phyloP scores from a whole-genome alignment of 2,888 invertebrate genomes.

The Habroteleia sp. region DNA sequence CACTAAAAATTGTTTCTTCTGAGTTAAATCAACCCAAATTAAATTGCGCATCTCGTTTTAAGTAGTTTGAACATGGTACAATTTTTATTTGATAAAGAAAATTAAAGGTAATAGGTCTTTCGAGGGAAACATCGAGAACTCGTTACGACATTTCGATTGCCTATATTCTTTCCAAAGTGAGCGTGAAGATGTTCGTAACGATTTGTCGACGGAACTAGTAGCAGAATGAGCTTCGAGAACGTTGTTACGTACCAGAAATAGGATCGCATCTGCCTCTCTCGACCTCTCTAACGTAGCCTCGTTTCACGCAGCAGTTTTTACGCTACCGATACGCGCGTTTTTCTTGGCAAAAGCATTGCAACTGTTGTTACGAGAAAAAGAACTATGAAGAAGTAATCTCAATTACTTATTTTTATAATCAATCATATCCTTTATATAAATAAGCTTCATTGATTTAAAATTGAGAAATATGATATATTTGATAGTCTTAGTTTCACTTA shows the following conservation, averaged over 20 bases:
- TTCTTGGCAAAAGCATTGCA: conserved; percentile 39
- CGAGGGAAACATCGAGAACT: conserved; percentile 44
- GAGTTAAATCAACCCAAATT: conserved; percentile 32
- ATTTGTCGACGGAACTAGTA: conserved; percentile 63
- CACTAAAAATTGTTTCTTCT: too few relatives aligned
- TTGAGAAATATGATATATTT: too few relatives aligned
- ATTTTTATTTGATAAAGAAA: conserved; percentile 55
- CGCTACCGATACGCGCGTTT: conserved; percentile 45
- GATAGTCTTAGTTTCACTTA: conserved; percentile 6
- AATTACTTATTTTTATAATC: too few relatives aligned
- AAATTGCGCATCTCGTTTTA: conserved; percentile 27
- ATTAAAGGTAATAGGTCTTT: conserved; percentile 51
- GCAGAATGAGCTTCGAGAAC: conserved; percentile 57
- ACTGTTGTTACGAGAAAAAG: conserved; percentile 38
- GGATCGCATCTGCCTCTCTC: conserved; percentile 60
- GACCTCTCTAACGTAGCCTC: conserved; percentile 42
- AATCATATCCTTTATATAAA: too few relatives aligned
- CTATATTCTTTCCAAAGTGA: conserved; percentile 62
- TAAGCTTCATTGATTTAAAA: too few relatives aligned
- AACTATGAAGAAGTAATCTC: too few relatives aligned
- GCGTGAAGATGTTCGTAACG: conserved; percentile 63
- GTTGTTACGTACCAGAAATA: conserved; percentile 64
- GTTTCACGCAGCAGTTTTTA: conserved; percentile 49
- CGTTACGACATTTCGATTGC: conserved; percentile 61
- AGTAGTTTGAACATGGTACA: conserved; percentile 33